phyloP scores from a whole-genome alignment of 2,113 vertebrate species.

The Perca fluviatilis region DNA sequence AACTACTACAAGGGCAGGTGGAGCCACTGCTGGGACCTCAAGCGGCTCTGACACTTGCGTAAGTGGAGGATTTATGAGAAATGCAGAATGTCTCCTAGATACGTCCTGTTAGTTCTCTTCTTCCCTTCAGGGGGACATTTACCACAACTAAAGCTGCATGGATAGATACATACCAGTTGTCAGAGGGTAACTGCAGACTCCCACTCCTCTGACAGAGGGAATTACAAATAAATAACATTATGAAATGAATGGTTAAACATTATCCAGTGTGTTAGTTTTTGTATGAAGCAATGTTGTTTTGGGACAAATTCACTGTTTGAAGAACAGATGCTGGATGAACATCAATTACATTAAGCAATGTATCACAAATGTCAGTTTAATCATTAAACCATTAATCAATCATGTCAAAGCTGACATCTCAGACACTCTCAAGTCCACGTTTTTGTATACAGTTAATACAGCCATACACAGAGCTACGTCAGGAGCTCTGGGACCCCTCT shows the following conservation, averaged over 20 bases:
- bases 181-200: not conserved
- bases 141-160: not conserved
- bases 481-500: not conserved
- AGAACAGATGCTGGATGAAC: slow-evolving; percentile 10
- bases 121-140: not conserved
- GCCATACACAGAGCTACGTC: slow-evolving; percentile 38
- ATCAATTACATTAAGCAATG: slow-evolving; percentile 11
- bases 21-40: not conserved
- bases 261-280: not conserved
- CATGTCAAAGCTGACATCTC: slow-evolving; percentile 42
- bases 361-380: slow-evolving; percentile 74
- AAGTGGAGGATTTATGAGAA: not conserved
- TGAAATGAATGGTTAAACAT: not conserved
- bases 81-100: not conserved
- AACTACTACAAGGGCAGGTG: not conserved
- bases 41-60: not conserved
- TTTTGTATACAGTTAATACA: slow-evolving; percentile 53
- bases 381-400: slow-evolving; percentile 63
- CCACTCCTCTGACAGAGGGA: not conserved
- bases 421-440: slow-evolving; percentile 29
- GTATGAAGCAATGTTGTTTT: not conserved
- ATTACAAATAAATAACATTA: not conserved
- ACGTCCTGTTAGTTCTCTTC: not conserved
- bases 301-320: not conserved
- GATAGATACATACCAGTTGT: not conserved